These are phyloP conservation scores for Montipora sp. DNA, from an alignment of 64 coral and sea anemone genomes.

Conservation along the genomic window DNA sequence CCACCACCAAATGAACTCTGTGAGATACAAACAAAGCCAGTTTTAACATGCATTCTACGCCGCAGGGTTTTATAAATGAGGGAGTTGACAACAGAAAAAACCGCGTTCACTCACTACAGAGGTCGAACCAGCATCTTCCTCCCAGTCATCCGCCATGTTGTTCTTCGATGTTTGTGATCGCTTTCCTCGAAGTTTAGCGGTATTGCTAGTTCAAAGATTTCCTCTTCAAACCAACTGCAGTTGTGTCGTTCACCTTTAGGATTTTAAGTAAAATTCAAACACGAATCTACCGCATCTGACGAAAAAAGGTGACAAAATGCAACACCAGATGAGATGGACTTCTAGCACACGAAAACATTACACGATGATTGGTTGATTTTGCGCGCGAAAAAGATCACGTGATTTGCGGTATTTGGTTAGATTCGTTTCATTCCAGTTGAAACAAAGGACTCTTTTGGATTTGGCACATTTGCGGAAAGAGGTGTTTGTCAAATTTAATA, in stretches of 20 bases:
- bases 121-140: conserved; percentile 42
- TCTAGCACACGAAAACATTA: background rate
- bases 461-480: too few species aligned
- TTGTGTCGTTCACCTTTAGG: background rate
- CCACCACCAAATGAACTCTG: conserved; percentile 32
- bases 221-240: background rate
- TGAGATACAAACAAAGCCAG: background rate
- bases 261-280: background rate
- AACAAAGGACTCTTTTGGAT: too few species aligned
- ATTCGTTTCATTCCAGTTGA: too few species aligned
- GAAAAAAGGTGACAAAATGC: background rate
- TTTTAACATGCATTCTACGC: background rate
- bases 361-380: background rate
- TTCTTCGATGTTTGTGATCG: background rate
- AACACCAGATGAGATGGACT: background rate
- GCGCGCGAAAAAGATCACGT: background rate
- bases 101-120: conserved; percentile 1
- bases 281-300: background rate
- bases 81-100: background rate
- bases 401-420: background rate
- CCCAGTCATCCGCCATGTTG: conserved; percentile 78
- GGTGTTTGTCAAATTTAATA: too few species aligned
- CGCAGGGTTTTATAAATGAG: too few species aligned
- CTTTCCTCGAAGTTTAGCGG: background rate
- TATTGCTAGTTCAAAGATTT: background rate